phyloP scores from a whole-genome alignment of 2,113 vertebrate genomes.

The Corvus cornix region DNA sequence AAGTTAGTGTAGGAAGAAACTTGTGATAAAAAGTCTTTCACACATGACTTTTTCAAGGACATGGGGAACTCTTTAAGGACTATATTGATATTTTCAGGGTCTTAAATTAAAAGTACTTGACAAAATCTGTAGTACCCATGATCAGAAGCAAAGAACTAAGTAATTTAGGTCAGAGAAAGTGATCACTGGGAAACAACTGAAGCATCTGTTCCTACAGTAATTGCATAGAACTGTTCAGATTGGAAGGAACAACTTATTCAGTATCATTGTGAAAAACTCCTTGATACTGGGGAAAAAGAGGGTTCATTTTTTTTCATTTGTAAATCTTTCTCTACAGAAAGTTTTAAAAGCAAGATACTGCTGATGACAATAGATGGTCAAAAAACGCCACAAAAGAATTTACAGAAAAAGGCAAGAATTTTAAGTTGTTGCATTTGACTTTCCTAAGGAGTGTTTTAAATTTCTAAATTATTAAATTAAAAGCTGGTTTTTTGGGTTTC shows the following conservation, averaged over 20 bases:
- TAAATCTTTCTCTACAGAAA: not conserved
- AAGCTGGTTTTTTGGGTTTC: not conserved
- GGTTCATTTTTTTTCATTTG: not conserved
- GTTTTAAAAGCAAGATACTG: not conserved
- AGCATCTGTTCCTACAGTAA: not conserved
- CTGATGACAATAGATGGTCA: not conserved
- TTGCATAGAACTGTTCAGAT: rapidly evolving
- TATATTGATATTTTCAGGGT: not conserved
- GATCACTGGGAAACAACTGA: not conserved
- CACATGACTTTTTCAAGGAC: not conserved
- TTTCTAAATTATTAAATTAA: not conserved
- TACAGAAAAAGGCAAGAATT: not conserved
- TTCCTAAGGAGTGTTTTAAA: not conserved
- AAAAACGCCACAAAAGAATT: not conserved
- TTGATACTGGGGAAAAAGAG: not conserved
- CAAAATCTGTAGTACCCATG: not conserved
- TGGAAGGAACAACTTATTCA: not conserved
- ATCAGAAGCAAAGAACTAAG: not conserved
- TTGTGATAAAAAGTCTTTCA: not conserved
- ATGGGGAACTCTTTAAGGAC: not conserved
- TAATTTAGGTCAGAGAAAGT: not conserved
- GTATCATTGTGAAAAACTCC: not conserved
- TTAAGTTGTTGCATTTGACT: not conserved
- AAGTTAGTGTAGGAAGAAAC: not conserved
- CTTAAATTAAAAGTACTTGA: not conserved